A percentile compares a stretch with the other conserved stretches of the same genome.
Conservation (phyloP, 2,888 invertebrate species). For the Hydropsyche betteni region DNA sequence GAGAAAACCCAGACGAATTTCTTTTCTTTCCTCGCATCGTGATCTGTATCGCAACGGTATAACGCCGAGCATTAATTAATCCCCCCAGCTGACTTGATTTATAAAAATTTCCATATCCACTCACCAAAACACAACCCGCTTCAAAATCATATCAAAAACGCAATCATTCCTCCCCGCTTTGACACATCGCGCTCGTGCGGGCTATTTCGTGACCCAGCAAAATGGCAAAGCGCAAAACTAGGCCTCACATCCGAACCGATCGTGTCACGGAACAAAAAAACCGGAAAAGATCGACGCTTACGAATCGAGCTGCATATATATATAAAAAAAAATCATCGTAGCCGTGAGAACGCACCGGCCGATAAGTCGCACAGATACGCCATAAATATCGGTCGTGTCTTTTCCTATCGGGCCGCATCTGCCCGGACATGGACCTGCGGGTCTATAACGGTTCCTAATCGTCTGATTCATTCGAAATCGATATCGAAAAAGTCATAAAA, state of each 20-base stretch:
- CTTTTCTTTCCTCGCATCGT: no score
- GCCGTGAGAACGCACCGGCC: slow-evolving; percentile 15
- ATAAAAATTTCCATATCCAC: no score
- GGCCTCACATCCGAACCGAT: no score
- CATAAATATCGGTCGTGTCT: slow-evolving; percentile 27
- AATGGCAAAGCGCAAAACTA: no score
- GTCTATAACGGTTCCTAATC: slow-evolving; percentile 15
- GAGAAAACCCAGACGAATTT: no score
- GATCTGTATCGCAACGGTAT: no score
- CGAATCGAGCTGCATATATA: not conserved
- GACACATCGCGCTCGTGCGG: not conserved
- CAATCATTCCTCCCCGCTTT: not conserved
- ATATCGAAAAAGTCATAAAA: no score
- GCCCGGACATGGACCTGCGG: not conserved
- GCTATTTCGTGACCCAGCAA: slow-evolving; percentile 1
- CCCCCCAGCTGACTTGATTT: no score
- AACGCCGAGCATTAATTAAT: no score
- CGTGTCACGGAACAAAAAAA: not conserved
- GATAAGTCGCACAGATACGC: slow-evolving; percentile 17
- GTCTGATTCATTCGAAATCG: slow-evolving; percentile 1
- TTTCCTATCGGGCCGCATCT: slow-evolving; percentile 13
- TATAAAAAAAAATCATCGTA: not conserved
- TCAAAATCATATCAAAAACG: no score
- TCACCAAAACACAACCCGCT: no score
- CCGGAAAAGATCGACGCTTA: not conserved